Percentiles rank a stretch among this genome's conserved stretches.
phyloP scores from a whole-genome alignment of 2,888 invertebrate species.

The Scaptodrosophila latifasciaeformis region DNA sequence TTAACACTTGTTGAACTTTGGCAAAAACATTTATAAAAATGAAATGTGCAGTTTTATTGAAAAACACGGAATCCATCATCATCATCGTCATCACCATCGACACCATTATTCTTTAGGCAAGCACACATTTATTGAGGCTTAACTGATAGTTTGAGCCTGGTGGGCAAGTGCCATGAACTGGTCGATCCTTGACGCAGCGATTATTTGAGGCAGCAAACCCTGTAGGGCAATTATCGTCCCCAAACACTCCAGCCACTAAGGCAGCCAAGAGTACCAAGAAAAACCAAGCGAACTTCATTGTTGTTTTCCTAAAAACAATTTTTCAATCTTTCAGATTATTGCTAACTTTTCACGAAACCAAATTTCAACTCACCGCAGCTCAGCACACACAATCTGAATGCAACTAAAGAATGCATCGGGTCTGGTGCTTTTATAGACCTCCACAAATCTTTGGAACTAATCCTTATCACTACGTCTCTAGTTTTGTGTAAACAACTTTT shows the following conservation, averaged over 20 bases:
- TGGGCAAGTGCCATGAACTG: slow-evolving; percentile 64
- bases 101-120: slow-evolving; percentile 26
- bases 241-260: slow-evolving; percentile 25
- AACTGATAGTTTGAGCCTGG: slow-evolving; percentile 51
- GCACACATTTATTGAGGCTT: slow-evolving; percentile 60
- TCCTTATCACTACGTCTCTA: too few relatives aligned
- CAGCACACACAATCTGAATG: slow-evolving; percentile 19
- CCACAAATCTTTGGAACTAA: too few relatives aligned
- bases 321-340: not conserved
- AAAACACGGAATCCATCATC: too few relatives aligned
- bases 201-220: slow-evolving; percentile 39
- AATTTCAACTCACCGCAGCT: slow-evolving; percentile 34
- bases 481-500: too few relatives aligned
- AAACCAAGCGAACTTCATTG: slow-evolving; percentile 38
- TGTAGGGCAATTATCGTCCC: slow-evolving; percentile 39
- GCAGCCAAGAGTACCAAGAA: slow-evolving; percentile 35
- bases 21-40: too few relatives aligned
- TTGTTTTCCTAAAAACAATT: not conserved
- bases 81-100: too few relatives aligned
- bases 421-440: slow-evolving; percentile 38
- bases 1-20: slow-evolving; percentile 64
- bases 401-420: slow-evolving; percentile 27
- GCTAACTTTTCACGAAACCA: too few relatives aligned
- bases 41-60: too few relatives aligned
- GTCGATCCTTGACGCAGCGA: slow-evolving; percentile 54